These are phyloP conservation scores for Leptocoma aspasia DNA, from an alignment of 2,113 vertebrate species.

Conservation along the genomic window DNA sequence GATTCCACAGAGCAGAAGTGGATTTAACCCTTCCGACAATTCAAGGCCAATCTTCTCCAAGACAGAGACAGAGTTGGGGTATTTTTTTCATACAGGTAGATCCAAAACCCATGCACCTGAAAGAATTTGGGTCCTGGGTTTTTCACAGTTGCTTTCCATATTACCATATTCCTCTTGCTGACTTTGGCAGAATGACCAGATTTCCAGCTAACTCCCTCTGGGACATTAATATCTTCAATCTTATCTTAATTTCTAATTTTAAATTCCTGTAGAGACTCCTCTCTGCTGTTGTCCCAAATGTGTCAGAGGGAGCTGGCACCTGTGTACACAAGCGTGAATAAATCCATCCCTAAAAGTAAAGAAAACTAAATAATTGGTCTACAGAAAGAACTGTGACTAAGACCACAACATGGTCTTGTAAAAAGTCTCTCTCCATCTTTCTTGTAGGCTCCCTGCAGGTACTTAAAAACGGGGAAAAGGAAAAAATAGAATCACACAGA, in stretches of 20 bases:
- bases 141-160: background rate
- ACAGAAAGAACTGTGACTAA: background rate
- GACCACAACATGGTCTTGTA: background rate
- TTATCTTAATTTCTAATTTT: background rate
- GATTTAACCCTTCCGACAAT: background rate
- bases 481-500: background rate
- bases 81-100: background rate
- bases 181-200: background rate
- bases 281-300: background rate
- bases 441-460: background rate
- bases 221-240: background rate
- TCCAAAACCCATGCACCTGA: background rate
- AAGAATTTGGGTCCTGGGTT: background rate
- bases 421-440: background rate
- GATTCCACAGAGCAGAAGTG: background rate
- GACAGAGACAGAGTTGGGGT: background rate
- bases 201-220: background rate
- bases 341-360: background rate
- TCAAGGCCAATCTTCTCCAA: background rate
- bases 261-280: background rate
- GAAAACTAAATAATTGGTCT: background rate
- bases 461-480: background rate
- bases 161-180: background rate
- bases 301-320: background rate
- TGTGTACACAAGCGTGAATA: background rate